Percentiles rank a stretch among this genome's conserved stretches.
Conservation (phyloP, 2,888 invertebrate genomes). For the Temnothorax ravouxi region DNA sequence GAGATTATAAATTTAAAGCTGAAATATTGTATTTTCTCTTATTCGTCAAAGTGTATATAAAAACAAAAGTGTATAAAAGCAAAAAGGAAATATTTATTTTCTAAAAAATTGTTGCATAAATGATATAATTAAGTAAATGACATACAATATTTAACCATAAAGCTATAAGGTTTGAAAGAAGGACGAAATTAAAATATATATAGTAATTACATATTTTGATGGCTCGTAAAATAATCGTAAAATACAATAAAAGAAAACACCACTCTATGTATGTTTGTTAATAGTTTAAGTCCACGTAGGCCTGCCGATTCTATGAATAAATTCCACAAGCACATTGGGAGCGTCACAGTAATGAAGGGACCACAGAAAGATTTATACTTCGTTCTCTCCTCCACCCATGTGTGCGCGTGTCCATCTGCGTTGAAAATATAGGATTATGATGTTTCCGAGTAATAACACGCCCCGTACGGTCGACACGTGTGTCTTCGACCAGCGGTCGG, state of each 20-base stretch:
- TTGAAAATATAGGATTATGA: slow-evolving; percentile 78
- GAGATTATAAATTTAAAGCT: neutral
- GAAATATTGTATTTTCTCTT: neutral
- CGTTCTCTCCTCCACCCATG: slow-evolving; percentile 60
- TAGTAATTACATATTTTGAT: slow-evolving; percentile 1
- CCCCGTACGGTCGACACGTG: slow-evolving; percentile 68
- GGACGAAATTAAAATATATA: slow-evolving; percentile 17
- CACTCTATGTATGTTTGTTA: neutral
- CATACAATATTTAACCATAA: neutral
- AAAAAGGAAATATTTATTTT: neutral
- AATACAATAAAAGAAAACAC: neutral
- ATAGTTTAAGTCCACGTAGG: neutral
- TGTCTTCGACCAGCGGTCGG: slow-evolving; percentile 34
- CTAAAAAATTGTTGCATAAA: neutral
- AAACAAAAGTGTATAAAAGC: neutral
- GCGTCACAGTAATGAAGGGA: slow-evolving; percentile 67
- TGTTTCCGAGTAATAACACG: slow-evolving; percentile 80
- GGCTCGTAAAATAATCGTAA: slow-evolving; percentile 15
- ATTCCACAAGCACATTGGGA: slow-evolving; percentile 66
- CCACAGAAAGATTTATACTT: slow-evolving; percentile 71
- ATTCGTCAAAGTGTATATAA: neutral
- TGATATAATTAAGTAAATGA: neutral
- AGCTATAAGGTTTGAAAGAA: neutral
- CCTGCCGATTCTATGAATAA: slow-evolving; percentile 64
- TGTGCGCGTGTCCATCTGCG: slow-evolving; percentile 42